Conservation (phyloP, 1,140 invertebrate species). For the Bacillus rossius region DNA sequence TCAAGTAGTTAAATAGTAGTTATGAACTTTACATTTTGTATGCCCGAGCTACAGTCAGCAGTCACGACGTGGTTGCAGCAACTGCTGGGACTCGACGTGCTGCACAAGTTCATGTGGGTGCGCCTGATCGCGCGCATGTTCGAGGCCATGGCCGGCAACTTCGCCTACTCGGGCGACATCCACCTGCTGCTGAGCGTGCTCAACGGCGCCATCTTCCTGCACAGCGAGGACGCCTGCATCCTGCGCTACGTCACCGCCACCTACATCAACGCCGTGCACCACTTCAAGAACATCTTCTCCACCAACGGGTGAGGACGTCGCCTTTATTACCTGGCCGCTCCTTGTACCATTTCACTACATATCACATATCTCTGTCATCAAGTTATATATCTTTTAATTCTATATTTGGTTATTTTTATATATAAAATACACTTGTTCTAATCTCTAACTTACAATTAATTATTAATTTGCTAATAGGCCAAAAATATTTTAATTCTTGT, state of each 20-base stretch:
- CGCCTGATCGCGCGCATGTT: conserved; percentile 96
- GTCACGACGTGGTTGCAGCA: too few species aligned
- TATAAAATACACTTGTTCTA: too few species aligned
- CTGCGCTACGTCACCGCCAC: conserved; percentile 94
- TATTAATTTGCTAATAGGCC: too few species aligned
- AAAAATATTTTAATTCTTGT: too few species aligned
- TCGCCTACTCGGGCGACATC: conserved; percentile 95
- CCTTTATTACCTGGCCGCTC: neutral
- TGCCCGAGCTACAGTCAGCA: too few species aligned
- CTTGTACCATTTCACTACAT: neutral
- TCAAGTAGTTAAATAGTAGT: too few species aligned
- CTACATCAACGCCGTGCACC: conserved; percentile 95
- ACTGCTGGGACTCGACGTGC: conserved; percentile 87
- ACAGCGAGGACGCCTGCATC: conserved; percentile 94
- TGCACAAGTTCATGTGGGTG: conserved; percentile 99
- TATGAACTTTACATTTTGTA: too few species aligned
- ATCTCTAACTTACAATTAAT: too few species aligned
- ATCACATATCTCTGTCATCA: neutral
- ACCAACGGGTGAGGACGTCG: conserved; percentile 75
- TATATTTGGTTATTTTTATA: conserved; percentile 10
- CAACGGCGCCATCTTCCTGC: conserved; percentile 93
- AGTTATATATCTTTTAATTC: too few species aligned
- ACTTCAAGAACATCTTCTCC: conserved; percentile 99
- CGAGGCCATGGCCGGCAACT: conserved; percentile 97
- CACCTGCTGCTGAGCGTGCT: conserved; percentile 97